Base-by-base conservation (phyloP, 2,888 invertebrate genomes). In the Augiades crinisus region DNA sequence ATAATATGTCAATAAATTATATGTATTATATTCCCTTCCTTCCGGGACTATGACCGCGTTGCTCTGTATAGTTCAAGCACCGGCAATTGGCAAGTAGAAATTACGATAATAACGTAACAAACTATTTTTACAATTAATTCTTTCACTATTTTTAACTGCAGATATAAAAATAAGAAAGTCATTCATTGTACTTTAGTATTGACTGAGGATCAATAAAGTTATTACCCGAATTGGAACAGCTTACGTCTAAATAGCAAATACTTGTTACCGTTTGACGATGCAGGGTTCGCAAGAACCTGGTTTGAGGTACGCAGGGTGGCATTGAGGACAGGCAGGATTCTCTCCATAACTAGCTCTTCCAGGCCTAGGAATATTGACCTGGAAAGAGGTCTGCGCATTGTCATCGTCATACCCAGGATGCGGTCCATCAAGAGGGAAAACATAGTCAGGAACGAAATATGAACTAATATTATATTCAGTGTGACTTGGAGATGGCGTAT, bases 261-360 rank as follows among this genome's bases (percentile, higher is more conserved):
- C 8, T 14, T 47, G 58, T 65, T 89, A 89, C 77, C 89, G 87
- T 51, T 81, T 81, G 16, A 92, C 89, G 38, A 93, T 88, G 61
- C 93, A 93, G 2, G 93, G 93, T 63, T 92, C 91, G 63, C 93
- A 93, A 8, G 91, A 90, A n/a, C 92, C 92, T 0, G 92, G 92
- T 41, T 79, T 78, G 10, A 93, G 72, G 65, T 92, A 93, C 1
- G 91, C 91, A 0, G 93, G 93, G 69, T 93, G 92, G 64, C 93
- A 93, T 58, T 93, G 91, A 0, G 92, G 92, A 53, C 93, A 93
- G 37, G 85, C 79, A 0, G 91, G 90, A 66, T 92, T 92, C 67
- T 92, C 92, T 5, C 92, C 92, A 59, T 85, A 92, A 63, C 75
- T 89, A 47, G 70, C 83, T 62, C 79, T 67, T 0, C 83, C 85